Evolutionary conservation across 2,113 vertebrate species (phyloP), one percentile per base, ranked within the genome.

Genomic region (Lethenteron reissneri): DNA sequence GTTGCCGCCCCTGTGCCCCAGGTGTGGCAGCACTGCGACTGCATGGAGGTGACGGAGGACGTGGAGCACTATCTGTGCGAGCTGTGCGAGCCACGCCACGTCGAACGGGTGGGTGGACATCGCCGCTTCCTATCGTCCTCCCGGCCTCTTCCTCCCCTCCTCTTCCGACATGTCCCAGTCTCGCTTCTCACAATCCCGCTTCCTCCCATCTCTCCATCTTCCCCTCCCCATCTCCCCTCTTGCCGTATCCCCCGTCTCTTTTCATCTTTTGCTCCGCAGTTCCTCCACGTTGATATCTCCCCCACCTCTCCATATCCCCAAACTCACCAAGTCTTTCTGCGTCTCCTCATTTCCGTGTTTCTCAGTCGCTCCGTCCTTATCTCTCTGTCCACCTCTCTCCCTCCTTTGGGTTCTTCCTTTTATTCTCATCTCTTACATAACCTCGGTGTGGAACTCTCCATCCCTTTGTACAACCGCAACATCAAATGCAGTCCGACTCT

Each of bases 21-120:
- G 94, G 94, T 95, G 8, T 99, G 94, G 94, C 94, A 99, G 82
- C 94, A 99, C 79, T 99, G 86, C 74, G 94, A 99, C 81, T 99
- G 94, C 11, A 94, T 96, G 94, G 87, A 89, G 0, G 81, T 96
- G 73, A 89, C 86, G 73, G 84, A 86, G 0, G 94, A 97, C 2
- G 94, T 92, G 56, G 94, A 95, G 3, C 94, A 96, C 78, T 99
- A 96, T 79, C 80, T 96, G 73, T 99, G 94, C 78, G 94, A 99
- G 79, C 88, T 85, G 78, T 99, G 94, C 76, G 92, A 96, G 12
- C 87, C 88, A 11, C 83, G 91, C 25, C 80, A 86, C 1, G 83
- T 96, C 19, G 91, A 94, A 74, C 81, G 82, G 80, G 94, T 99
- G 84, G 77, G 80, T 58, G 9, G 3, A 19, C 21, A 12, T 57